phyloP scores from a whole-genome alignment of 1,140 invertebrate genomes.

The Acyrthosiphon pisum region DNA sequence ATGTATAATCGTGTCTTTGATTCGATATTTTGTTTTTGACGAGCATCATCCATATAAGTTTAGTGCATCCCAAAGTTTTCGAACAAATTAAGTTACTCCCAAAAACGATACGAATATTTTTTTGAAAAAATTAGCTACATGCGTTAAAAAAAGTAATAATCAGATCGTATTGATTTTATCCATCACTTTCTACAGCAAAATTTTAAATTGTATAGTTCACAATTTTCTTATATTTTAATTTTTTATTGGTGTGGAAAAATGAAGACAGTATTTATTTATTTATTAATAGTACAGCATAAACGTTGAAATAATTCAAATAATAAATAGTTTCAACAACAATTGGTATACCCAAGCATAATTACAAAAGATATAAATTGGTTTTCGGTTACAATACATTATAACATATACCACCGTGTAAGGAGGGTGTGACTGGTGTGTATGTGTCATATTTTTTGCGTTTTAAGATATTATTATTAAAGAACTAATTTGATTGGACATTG shows the following conservation, averaged over 20 bases:
- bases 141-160: not conserved
- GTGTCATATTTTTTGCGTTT: not conserved
- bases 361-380: not conserved
- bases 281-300: not conserved
- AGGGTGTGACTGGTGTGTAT: not conserved
- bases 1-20: not conserved
- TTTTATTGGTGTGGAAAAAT: not conserved
- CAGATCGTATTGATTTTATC: not conserved
- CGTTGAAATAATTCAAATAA: not conserved
- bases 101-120: not conserved
- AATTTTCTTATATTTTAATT: not conserved
- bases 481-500: not conserved
- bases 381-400: not conserved
- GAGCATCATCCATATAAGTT: not conserved
- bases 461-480: not conserved
- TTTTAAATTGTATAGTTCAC: too few species aligned
- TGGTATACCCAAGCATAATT: not conserved
- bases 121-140: not conserved
- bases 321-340: not conserved
- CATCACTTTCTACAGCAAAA: not conserved
- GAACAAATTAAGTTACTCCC: not conserved
- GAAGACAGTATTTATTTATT: not conserved
- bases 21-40: not conserved
- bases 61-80: not conserved
- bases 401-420: not conserved